These are phyloP conservation scores for Trigoniulus corallinus DNA, from an alignment of 1,140 invertebrate genomes.

Conservation along the genomic window DNA sequence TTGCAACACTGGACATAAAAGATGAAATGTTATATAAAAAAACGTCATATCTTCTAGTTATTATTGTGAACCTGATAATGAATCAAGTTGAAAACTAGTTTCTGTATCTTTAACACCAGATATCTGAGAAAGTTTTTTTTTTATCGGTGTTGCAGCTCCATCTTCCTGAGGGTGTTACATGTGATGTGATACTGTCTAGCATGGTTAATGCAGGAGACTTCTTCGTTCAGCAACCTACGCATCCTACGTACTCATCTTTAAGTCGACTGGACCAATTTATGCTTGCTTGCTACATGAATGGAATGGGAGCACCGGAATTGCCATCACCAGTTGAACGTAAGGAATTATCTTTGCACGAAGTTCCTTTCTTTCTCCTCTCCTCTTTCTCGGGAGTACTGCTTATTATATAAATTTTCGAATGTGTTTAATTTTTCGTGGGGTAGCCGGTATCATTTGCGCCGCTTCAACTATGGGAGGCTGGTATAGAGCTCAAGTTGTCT, in stretches of 20 bases:
- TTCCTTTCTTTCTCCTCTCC: neutral
- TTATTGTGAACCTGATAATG: no score
- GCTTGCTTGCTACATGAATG: conserved; percentile 28
- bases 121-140: no score
- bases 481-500: conserved; percentile 72
- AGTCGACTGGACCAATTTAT: conserved; percentile 49
- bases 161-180: conserved; percentile 76
- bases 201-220: conserved; percentile 68
- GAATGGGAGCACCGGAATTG: conserved; percentile 30
- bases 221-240: conserved; percentile 83
- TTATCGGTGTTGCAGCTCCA: conserved; percentile 44
- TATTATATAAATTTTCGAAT: conserved; percentile 18
- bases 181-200: conserved; percentile 73
- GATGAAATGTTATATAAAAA: no score
- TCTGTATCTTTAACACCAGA: no score
- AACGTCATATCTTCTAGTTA: no score
- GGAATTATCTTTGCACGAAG: no score
- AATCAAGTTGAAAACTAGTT: no score
- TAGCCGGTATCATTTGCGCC: no score
- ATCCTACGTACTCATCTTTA: conserved; percentile 72
- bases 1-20: no score
- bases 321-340: conserved; percentile 30
- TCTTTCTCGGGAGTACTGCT: conserved; percentile 24
- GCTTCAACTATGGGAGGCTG: no score
- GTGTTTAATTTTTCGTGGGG: no score